Evolutionary conservation across 2,888 invertebrate species (phyloP), one percentile per base, ranked within the genome.

Genomic region (Gari tellinella): DNA sequence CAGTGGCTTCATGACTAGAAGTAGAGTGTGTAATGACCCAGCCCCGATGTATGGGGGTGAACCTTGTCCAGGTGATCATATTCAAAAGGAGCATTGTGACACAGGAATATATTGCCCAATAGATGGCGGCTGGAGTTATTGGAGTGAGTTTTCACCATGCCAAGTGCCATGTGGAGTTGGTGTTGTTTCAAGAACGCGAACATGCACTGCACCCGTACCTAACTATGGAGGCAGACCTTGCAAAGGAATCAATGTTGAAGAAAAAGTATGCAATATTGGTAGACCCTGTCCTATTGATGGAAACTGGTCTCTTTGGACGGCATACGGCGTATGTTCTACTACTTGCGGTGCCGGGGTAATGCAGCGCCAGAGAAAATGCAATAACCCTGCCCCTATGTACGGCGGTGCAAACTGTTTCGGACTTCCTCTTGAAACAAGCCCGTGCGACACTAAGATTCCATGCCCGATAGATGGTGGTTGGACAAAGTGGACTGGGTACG

Each of bases 381-480:
- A 75, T 41, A 61, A 67, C n/a, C 81, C 81, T 4, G 31, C 52
- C 5, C 80, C 80, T 21, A 25, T 37, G 17, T 72, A 63, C 25
- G 74, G 76, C 0, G 80, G 80, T 19, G 60, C 57, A 8, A 37
- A 37, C 17, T 81, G 80, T 61, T 25, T 60, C 7, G 77, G 80
- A n/a, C 38, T 55, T 37, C 63, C 68, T 4, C 19, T 72, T 15
- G 72, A 79, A 23, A 49, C 43, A 21, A 25, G n/a, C 7, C 19
- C 37, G 0, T 79, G 79, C 45, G 58, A 70, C 19, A 51, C 58
- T 5, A 55, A 40, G 1, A 48, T 56, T 10, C 31, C 26, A 4
- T 79, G 79, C 63, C 72, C 79, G n/a, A 51, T 80, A 12, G 51
- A 69, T 17, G 80, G 80, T 3, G 60, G 57, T 1, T 81, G 80